Conservation (phyloP, 2,113 vertebrate species). For the Pseudolaguvia tuberculata region DNA sequence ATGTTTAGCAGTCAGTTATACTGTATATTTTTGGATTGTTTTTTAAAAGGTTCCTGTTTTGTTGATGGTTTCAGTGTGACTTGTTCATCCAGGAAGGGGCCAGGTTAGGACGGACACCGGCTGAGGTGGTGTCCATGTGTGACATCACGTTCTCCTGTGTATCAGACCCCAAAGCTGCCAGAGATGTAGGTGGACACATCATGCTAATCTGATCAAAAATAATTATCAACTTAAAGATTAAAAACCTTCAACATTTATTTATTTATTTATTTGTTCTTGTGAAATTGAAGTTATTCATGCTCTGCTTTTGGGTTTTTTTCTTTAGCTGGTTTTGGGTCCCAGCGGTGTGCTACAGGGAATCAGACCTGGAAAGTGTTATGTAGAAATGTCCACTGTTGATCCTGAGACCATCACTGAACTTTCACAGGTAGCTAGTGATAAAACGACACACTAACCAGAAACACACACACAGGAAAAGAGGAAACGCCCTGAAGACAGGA, state of each 20-base stretch:
- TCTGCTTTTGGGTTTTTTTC: not conserved
- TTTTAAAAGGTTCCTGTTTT: too few species aligned
- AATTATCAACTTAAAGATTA: too few species aligned
- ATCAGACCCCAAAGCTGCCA: slow-evolving; percentile 93
- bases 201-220: too few species aligned
- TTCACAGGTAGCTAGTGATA: slow-evolving; percentile 76
- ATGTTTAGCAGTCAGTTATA: too few species aligned
- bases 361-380: slow-evolving; percentile 92
- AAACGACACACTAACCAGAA: not conserved
- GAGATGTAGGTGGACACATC: slow-evolving; percentile 81
- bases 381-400: slow-evolving; percentile 97
- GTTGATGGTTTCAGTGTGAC: too few species aligned
- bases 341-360: slow-evolving; percentile 97
- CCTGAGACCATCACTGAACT: slow-evolving; percentile 93
- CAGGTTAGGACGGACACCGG: slow-evolving; percentile 90
- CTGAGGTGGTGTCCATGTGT: slow-evolving; percentile 95
- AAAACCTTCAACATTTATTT: too few species aligned
- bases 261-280: too few species aligned
- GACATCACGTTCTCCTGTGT: slow-evolving; percentile 98
- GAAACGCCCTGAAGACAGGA: not conserved
- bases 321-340: slow-evolving; percentile 95
- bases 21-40: not conserved
- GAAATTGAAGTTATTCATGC: not conserved
- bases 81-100: slow-evolving; percentile 98
- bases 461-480: not conserved